Evolutionary conservation across 2,113 vertebrate species (phyloP).

Genomic region (Petaurus breviceps): DNA sequence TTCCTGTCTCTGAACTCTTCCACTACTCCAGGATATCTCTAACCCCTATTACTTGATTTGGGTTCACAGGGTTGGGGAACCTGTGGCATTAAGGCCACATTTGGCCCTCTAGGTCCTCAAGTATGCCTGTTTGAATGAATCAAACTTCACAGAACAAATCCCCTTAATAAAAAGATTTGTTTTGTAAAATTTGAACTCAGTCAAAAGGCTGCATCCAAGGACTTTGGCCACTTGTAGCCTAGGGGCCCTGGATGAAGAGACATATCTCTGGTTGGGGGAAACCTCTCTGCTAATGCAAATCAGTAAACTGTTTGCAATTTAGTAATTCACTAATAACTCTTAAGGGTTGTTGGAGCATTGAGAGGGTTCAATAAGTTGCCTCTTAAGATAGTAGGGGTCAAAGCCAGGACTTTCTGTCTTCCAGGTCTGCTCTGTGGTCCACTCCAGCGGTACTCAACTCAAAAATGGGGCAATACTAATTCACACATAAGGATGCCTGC

Average conservation of each 20-base stretch:
- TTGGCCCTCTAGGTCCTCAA: too few species aligned
- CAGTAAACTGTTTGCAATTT: not conserved
- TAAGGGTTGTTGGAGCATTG: not conserved
- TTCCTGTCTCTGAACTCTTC: not conserved
- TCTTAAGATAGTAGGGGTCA: not conserved
- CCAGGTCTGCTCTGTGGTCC: not conserved
- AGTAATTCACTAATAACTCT: not conserved
- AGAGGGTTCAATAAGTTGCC: not conserved
- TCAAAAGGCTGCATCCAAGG: too few species aligned
- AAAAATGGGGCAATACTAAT: not conserved
- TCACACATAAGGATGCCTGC: not conserved
- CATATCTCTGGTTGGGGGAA: not conserved
- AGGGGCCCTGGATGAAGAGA: too few species aligned
- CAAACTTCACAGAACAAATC: too few species aligned
- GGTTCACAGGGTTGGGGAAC: too few species aligned
- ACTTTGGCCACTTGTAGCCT: too few species aligned
- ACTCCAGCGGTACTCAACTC: not conserved
- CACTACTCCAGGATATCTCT: not conserved
- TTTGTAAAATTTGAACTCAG: too few species aligned
- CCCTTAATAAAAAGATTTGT: too few species aligned
- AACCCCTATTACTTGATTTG: not conserved
- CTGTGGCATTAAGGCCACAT: too few species aligned
- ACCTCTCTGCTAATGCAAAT: not conserved
- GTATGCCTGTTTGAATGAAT: too few species aligned
- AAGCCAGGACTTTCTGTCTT: not conserved